Conservation (phyloP, 2,113 vertebrate species). For the Progne subis region DNA sequence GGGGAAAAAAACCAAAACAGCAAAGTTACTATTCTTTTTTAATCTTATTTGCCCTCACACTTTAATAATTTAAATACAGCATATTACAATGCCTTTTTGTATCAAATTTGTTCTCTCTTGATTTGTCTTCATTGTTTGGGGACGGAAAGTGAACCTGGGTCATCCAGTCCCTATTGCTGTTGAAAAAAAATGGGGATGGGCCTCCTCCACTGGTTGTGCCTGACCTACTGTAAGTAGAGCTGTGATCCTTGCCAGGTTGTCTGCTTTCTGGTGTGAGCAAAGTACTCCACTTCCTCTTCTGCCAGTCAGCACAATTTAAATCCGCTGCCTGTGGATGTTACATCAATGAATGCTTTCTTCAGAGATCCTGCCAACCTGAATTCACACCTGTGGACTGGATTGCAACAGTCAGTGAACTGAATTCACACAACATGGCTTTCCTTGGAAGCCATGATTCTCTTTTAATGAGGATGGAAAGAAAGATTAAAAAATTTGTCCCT, state of each 20-base stretch:
- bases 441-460: neutral
- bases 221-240: neutral
- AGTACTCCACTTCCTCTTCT: neutral
- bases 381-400: neutral
- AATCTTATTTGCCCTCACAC: neutral
- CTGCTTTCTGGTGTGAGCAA: neutral
- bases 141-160: neutral
- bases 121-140: neutral
- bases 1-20: neutral
- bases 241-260: accelerated
- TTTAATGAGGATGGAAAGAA: neutral
- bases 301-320: neutral
- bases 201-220: neutral
- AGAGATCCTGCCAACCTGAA: neutral
- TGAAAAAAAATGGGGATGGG: accelerated
- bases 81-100: accelerated
- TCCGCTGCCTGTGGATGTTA: neutral
- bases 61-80: neutral
- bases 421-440: neutral
- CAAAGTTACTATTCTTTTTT: neutral
- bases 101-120: neutral
- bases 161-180: neutral
- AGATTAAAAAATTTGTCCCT: neutral
- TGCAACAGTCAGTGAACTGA: neutral
- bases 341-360: neutral